These are phyloP conservation scores for Trialeurodes vaporariorum DNA, from an alignment of 1,140 invertebrate species.

Conservation along the genomic window DNA sequence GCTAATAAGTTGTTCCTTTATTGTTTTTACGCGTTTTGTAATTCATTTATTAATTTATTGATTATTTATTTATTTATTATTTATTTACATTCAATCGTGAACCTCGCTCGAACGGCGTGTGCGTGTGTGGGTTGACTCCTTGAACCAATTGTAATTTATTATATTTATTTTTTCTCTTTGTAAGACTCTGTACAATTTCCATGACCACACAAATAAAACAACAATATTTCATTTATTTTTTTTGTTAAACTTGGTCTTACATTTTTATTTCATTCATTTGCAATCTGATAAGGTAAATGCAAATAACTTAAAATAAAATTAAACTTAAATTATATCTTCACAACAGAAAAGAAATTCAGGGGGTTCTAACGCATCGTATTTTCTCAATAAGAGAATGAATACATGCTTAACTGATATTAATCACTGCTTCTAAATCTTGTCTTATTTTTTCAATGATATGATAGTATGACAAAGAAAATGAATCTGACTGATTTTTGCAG, in stretches of 20 bases:
- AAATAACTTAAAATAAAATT: no score
- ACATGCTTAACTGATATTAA: no score
- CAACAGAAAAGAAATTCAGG: no score
- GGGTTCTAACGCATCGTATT: no score
- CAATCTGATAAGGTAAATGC: no score
- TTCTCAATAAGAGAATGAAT: no score
- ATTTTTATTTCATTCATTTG: neutral
- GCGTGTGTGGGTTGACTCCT: neutral
- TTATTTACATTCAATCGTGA: neutral
- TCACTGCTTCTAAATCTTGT: no score
- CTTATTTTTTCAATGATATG: no score
- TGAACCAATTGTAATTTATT: neutral
- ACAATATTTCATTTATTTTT: slow-evolving; percentile 1
- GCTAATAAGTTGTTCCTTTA: neutral
- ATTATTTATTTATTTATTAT: slow-evolving; percentile 1
- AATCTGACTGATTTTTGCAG: no score
- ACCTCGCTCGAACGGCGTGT: neutral
- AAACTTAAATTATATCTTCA: no score
- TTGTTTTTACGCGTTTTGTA: neutral
- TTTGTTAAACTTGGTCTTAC: neutral
- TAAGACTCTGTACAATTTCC: neutral
- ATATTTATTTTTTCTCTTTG: slow-evolving; percentile 1
- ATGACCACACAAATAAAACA: neutral
- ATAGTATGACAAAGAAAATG: no score
- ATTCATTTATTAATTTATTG: neutral